These are phyloP conservation scores for Idaea aversata DNA, from an alignment of 2,888 invertebrate species.

Conservation along the genomic window DNA sequence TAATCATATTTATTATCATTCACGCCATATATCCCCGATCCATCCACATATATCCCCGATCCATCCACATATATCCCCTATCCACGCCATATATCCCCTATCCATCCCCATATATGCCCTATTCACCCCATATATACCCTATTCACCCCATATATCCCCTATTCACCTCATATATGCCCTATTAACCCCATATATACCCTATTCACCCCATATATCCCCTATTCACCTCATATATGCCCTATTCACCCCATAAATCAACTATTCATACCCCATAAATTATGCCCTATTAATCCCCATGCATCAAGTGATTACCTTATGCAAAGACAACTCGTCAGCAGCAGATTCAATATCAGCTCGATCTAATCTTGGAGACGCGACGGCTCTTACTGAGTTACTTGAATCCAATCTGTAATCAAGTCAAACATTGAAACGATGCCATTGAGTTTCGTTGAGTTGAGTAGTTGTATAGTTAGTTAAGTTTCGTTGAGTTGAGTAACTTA, in stretches of 20 bases:
- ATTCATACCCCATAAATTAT: no score
- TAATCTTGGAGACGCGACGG: slow-evolving; percentile 66
- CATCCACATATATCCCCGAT: neutral
- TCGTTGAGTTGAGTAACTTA: no score
- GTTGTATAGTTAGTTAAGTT: no score
- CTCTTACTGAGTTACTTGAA: slow-evolving; percentile 64
- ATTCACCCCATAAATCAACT: neutral
- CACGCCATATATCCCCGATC: no score
- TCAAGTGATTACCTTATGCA: slow-evolving; percentile 58
- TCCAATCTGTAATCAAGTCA: slow-evolving; percentile 49
- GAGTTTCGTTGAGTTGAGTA: no score
- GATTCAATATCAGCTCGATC: slow-evolving; percentile 69
- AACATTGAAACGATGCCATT: no score
- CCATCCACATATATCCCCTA: neutral
- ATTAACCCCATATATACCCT: neutral
- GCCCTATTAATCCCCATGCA: no score
- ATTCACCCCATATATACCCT: neutral
- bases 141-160: neutral
- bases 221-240: neutral
- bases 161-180: neutral
- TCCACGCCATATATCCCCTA: neutral
- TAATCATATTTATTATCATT: no score
- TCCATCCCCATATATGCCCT: neutral
- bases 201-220: neutral
- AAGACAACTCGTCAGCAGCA: slow-evolving; percentile 65